phyloP scores from a whole-genome alignment of 2,797 vertebrate species.

The Australoheros facetus region DNA sequence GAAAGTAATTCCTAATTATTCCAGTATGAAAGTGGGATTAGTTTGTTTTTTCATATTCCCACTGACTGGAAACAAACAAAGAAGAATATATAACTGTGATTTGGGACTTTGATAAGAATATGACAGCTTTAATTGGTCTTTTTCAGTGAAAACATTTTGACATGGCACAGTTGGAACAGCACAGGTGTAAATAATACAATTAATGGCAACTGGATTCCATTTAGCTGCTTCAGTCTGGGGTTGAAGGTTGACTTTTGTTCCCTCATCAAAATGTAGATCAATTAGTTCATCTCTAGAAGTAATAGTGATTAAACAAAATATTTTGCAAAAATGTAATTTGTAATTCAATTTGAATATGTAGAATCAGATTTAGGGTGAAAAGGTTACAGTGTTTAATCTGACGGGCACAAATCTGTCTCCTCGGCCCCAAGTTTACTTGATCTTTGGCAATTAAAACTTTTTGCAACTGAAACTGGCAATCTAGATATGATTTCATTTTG shows the following conservation, averaged over 20 bases:
- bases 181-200: conserved; percentile 1
- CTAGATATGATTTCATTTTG: neutral
- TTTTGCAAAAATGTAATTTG: no score
- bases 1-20: neutral
- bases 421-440: neutral
- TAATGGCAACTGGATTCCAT: neutral
- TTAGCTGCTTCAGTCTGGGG: neutral
- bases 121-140: neutral
- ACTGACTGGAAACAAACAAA: neutral
- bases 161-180: neutral
- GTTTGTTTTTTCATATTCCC: neutral
- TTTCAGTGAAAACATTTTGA: conserved; percentile 1
- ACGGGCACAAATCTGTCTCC: neutral
- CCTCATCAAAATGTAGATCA: neutral
- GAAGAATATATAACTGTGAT: neutral
- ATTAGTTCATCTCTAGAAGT: neutral
- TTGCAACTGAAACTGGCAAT: neutral
- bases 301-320: neutral
- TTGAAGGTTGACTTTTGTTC: neutral
- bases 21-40: neutral
- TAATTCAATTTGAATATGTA: neutral
- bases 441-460: neutral
- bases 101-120: neutral
- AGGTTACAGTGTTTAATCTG: neutral
- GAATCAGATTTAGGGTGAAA: neutral